These are phyloP conservation scores for Didymodactylos carnosus DNA, from an alignment of 2,888 invertebrate species.

Conservation along the genomic window DNA sequence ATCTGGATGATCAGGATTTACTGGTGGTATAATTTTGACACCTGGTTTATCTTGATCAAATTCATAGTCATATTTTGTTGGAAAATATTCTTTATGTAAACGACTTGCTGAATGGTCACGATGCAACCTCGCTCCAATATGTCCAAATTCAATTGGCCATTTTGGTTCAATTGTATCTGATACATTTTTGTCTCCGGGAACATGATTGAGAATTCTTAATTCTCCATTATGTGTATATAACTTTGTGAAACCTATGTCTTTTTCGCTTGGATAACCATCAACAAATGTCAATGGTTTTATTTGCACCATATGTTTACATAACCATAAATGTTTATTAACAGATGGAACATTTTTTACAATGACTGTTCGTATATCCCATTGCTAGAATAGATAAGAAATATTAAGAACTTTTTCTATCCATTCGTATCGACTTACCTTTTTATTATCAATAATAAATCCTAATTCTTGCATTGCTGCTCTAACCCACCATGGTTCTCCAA, in stretches of 20 bases:
- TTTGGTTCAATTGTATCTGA: not conserved
- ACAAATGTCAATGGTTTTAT: constrained; percentile 8
- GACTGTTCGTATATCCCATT: constrained; percentile 6
- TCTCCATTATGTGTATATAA: constrained; percentile 11
- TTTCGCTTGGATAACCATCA: not conserved
- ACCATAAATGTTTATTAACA: constrained; percentile 6
- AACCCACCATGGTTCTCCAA: constrained; percentile 9
- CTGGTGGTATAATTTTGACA: not conserved
- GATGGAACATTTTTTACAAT: constrained; percentile 8
- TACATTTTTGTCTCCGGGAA: not conserved
- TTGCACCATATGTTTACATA: constrained; percentile 13
- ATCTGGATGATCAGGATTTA: not conserved
- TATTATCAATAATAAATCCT: constrained; percentile 1
- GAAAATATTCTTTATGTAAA: constrained; percentile 14
- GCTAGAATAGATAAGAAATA: not conserved
- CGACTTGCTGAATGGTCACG: not conserved
- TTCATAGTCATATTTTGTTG: constrained; percentile 7
- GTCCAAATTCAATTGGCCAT: not conserved
- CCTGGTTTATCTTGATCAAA: constrained; percentile 14
- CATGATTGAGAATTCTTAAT: not conserved
- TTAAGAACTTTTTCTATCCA: too few species aligned
- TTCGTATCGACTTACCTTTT: not conserved
- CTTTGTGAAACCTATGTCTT: constrained; percentile 7
- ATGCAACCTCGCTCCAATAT: not conserved
- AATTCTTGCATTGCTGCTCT: constrained; percentile 11